Conservation (phyloP, 2,888 invertebrate genomes). For the Drosophila infuscata region DNA sequence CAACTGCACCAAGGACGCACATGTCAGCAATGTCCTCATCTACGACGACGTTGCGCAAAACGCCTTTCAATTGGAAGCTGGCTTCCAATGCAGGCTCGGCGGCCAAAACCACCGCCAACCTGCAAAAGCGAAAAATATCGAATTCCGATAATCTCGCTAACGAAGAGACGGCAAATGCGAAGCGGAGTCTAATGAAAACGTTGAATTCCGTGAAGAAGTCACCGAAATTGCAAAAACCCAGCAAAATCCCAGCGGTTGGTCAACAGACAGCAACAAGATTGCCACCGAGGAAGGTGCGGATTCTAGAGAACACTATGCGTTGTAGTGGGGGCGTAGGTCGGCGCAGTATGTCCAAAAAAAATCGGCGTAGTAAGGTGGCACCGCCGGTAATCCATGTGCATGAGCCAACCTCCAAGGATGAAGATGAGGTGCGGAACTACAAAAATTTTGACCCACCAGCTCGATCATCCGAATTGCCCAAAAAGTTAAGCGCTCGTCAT, state of each 20-base stretch:
- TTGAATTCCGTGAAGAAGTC: conserved; percentile 68
- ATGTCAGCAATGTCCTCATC: conserved; percentile 58
- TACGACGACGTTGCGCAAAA: conserved; percentile 68
- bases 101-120: conserved; percentile 57
- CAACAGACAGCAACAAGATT: conserved; percentile 58
- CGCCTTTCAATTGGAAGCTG: conserved; percentile 69
- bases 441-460: conserved; percentile 37
- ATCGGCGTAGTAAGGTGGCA: conserved; percentile 64
- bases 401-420: conserved; percentile 15
- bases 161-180: conserved; percentile 66
- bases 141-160: conserved; percentile 30
- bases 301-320: conserved; percentile 77
- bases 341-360: conserved; percentile 64
- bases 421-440: conserved; percentile 38
- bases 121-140: conserved; percentile 73
- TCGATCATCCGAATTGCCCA: conserved; percentile 55
- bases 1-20: conserved; percentile 69
- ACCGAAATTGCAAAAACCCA: conserved; percentile 38
- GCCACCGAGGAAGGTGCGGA: conserved; percentile 68
- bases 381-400: not conserved
- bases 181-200: conserved; percentile 78
- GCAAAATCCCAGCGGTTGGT: conserved; percentile 16
- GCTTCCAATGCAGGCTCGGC: conserved; percentile 17
- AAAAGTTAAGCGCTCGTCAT: not conserved
- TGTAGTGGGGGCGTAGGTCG: conserved; percentile 74